Conservation (phyloP, 2,888 invertebrate species). For the Dicranocentrus wangi region DNA sequence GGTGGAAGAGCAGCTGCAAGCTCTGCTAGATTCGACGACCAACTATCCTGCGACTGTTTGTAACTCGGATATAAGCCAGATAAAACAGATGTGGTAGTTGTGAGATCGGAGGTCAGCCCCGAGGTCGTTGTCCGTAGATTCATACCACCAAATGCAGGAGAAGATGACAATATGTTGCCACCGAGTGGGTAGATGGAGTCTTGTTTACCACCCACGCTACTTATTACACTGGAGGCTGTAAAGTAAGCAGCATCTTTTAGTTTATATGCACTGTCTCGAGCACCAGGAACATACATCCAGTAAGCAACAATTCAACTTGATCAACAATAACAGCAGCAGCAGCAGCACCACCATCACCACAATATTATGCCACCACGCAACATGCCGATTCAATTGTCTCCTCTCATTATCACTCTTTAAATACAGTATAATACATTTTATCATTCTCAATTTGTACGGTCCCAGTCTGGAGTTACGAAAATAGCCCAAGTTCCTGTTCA, state of each 20-base stretch:
- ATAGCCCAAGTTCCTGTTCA: no score
- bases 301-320: no score
- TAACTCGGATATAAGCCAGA: slow-evolving; percentile 74
- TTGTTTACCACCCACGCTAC: slow-evolving; percentile 74
- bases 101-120: slow-evolving; percentile 72
- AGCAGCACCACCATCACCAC: no score
- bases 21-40: slow-evolving; percentile 74
- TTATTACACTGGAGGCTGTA: slow-evolving; percentile 75
- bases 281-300: no score
- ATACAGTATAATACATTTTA: no score
- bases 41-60: slow-evolving; percentile 73
- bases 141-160: slow-evolving; percentile 72
- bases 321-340: no score
- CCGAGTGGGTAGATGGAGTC: slow-evolving; percentile 73
- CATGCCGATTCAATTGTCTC: no score
- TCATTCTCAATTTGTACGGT: no score
- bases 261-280: slow-evolving; percentile 3
- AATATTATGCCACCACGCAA: no score
- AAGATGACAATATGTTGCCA: slow-evolving; percentile 71
- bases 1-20: slow-evolving; percentile 76
- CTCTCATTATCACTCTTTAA: no score
- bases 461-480: no score
- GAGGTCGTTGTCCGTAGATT: slow-evolving; percentile 73
- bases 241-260: slow-evolving; percentile 53
- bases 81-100: slow-evolving; percentile 73